Evolutionary conservation across 2,113 vertebrate species (phyloP), one percentile per base, ranked within the genome.

Genomic region (Ia io): DNA sequence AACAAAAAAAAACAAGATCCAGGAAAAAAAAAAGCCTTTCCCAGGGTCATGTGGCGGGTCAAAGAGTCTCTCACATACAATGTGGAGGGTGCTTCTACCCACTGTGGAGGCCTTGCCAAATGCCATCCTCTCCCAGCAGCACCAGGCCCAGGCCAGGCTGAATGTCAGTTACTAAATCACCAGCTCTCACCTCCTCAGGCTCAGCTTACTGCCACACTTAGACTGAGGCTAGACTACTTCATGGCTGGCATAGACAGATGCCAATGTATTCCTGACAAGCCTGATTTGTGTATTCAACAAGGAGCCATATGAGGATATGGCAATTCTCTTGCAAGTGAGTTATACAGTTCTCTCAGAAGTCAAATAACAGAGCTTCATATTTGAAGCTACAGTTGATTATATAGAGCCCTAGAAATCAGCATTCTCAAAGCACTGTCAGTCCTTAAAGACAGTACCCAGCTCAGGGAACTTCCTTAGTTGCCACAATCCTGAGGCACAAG

Each of bases 221-320:
- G 73, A 51, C 63, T 30, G 37, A 77, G 32, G 47, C 65, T 69
- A 23, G 13, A 69, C 14, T 73, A 49, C 65, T 84, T 83, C n/a
- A n/a, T 18, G 35, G 69, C 30, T 40, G 73, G n/a, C 49, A 63
- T 28, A 32, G 30, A 47, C 47, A 90, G 84, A 92, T 71, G 70
- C 40, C 65, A 23, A 1, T 30, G 28, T 84, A 56, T 91, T 91
- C 53, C 63, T 83, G 88, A 92, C 35, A 89, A 91, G 76, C 4
- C 44, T 80, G 23, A 74, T 93, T 93, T 89, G 44, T 87, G n/a
- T 93, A 61, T 82, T 96, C 71, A 94, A 18, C 51, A 94, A 94
- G 90, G 49, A 93, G 49, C 17, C 49, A 49, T 20, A 49, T 8
- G 40, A 82, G 78, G 69, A 70, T 53, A 42, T 74, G 53, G 44